A percentile compares a stretch with the other conserved stretches of the same genome.
These are phyloP conservation scores for Ambastaia sidthimunki DNA, from an alignment of 2,797 vertebrate genomes.

Conservation along the genomic window DNA sequence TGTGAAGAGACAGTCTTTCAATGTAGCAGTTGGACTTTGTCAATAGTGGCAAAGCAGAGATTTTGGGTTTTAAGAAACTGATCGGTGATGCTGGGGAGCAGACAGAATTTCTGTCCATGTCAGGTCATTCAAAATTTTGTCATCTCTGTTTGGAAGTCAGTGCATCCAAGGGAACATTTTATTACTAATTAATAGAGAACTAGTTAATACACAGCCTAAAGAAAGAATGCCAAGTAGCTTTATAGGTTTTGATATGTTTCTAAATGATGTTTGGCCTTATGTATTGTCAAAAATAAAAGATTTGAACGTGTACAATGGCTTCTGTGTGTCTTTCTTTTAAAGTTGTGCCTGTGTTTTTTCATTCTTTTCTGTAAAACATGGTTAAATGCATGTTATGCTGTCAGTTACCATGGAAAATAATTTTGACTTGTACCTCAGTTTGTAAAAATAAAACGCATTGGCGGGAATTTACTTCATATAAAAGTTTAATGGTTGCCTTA, in stretches of 20 bases:
- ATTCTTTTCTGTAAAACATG: background rate
- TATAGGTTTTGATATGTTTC: conserved; percentile 5
- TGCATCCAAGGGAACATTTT: background rate
- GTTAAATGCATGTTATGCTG: background rate
- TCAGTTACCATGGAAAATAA: background rate
- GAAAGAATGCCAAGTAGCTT: background rate
- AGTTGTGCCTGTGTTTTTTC: background rate
- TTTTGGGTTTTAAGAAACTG: background rate
- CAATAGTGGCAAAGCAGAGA: background rate
- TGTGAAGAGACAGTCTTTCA: background rate
- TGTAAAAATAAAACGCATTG: background rate
- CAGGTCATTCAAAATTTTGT: background rate
- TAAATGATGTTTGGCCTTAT: background rate
- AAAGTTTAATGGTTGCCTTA: background rate
- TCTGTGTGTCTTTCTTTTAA: background rate
- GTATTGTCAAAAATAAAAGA: conserved; percentile 26
- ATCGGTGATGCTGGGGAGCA: background rate
- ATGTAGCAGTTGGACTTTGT: background rate
- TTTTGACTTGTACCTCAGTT: background rate
- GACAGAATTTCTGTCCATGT: background rate
- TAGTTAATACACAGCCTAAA: background rate
- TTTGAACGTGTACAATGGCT: background rate
- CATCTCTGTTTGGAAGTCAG: background rate
- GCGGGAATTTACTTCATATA: background rate
- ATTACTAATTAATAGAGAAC: background rate